Evolutionary conservation across 1,140 invertebrate species (phyloP).

Genomic region (Aphelinus certus): DNA sequence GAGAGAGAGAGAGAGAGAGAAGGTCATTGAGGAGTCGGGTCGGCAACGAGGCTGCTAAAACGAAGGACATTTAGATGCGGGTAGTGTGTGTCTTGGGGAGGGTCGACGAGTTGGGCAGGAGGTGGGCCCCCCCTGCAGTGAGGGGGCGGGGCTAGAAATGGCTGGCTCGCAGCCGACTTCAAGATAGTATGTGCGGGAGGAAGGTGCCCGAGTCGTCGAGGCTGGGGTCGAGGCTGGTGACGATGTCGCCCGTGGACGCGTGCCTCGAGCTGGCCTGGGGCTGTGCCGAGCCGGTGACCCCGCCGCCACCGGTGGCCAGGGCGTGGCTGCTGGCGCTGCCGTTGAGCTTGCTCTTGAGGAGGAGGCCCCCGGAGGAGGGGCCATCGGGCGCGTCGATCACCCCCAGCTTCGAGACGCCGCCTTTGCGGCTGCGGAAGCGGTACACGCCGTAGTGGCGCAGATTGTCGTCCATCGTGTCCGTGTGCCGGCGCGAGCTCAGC

Average conservation of each 20-base stretch:
- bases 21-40: too few species aligned
- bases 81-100: too few species aligned
- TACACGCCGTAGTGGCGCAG: slow-evolving; percentile 58
- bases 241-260: slow-evolving; percentile 63
- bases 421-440: slow-evolving; percentile 52
- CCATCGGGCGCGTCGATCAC: slow-evolving; percentile 53
- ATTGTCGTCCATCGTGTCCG: slow-evolving; percentile 57
- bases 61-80: too few species aligned
- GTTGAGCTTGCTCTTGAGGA: slow-evolving; percentile 62
- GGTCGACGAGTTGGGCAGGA: too few species aligned
- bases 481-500: slow-evolving; percentile 24
- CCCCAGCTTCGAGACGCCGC: slow-evolving; percentile 55
- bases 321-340: slow-evolving; percentile 63
- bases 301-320: slow-evolving; percentile 51
- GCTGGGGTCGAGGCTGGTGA: slow-evolving; percentile 67
- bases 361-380: slow-evolving; percentile 38
- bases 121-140: too few species aligned
- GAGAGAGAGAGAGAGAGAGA: not conserved
- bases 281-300: too few species aligned
- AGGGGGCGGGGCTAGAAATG: slow-evolving; percentile 52
- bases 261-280: slow-evolving; percentile 58
- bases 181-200: slow-evolving; percentile 70
- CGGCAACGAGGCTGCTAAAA: too few species aligned
- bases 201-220: slow-evolving; percentile 75
- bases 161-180: slow-evolving; percentile 62